Base-by-base conservation (phyloP, 2,888 invertebrate genomes). In the Phasia obesa region DNA sequence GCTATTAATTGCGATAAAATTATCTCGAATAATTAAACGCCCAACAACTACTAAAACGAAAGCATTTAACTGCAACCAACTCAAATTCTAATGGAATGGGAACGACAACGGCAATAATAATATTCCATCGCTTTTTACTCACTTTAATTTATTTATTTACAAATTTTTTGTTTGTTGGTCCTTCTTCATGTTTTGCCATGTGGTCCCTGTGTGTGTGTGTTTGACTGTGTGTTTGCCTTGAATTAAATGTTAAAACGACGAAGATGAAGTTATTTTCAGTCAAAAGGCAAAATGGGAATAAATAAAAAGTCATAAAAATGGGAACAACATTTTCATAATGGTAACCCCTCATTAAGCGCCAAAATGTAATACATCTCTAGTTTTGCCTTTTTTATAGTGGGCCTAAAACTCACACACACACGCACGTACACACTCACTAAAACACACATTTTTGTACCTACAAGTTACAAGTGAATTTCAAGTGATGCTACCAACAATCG, bases 241-340 rank as follows among this genome's bases (percentile, higher is more conserved):
- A 67, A 60, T 60, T 77, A 64, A 55, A 77, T 57, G 70, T 38
- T 21, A 49, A 57, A 75, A 47, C 55, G 47, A 35, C 23, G 15
- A 75, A 71, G 65, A 78, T 71, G 53, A 80, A 80, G 79, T 69
- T 60, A 80, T 80, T 80, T 80, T 60, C 65, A 80, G 79, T 80
- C 67, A 79, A 79, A 79, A 35, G 73, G 67, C 60, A 67, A 79
- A 73, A 74, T 74, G 60, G 3, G 62, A 73, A 64, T 38, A 23
- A n/a, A 44, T 49, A 76, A 67, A 59, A 62, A 67, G 42, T 53
- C 65, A 79, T 79, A 83, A 79, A 83, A 79, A 79, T 79, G 75
- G 19, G 35, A 83, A 83, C 76, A 76, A 79, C 71, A 83, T 79
- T 79, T 79, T 79, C 67, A 83, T 79, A 83, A 83, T 83, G 76